These are phyloP conservation scores for Momotus momota DNA, from an alignment of 2,797 vertebrate genomes.

Conservation along the genomic window DNA sequence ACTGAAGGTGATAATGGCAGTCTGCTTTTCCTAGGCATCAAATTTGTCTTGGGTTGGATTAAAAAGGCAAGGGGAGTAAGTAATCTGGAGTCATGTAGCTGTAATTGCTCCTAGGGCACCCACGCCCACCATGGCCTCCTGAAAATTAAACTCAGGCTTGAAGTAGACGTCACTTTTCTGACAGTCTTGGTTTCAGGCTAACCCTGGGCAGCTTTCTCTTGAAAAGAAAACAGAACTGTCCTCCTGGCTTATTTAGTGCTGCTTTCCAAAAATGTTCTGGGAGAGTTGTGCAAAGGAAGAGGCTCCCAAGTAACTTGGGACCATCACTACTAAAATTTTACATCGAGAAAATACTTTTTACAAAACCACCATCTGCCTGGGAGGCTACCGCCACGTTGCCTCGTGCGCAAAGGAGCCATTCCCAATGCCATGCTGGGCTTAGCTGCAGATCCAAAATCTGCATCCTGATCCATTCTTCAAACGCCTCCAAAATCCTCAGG, in stretches of 20 bases:
- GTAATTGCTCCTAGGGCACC: neutral
- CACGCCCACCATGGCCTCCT: neutral
- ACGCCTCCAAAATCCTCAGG: neutral
- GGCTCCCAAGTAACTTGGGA: neutral
- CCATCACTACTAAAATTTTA: neutral
- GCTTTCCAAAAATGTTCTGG: neutral
- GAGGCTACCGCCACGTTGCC: neutral
- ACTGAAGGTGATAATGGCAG: neutral
- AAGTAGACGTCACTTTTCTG: neutral
- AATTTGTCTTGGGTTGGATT: neutral
- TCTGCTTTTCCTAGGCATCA: neutral
- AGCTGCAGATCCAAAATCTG: neutral
- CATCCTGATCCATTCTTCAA: neutral
- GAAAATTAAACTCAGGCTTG: neutral
- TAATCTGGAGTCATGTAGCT: neutral
- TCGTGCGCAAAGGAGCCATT: neutral
- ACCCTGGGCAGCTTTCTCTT: neutral
- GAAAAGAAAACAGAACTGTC: neutral
- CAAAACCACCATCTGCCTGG: neutral
- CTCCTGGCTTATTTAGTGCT: neutral
- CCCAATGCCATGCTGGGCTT: neutral
- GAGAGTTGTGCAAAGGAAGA: neutral
- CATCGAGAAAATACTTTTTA: neutral
- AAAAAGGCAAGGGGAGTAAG: neutral
- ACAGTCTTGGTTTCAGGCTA: accelerated